Conservation (phyloP, 1,140 invertebrate species). For the Ctenoplectra terminalis region DNA sequence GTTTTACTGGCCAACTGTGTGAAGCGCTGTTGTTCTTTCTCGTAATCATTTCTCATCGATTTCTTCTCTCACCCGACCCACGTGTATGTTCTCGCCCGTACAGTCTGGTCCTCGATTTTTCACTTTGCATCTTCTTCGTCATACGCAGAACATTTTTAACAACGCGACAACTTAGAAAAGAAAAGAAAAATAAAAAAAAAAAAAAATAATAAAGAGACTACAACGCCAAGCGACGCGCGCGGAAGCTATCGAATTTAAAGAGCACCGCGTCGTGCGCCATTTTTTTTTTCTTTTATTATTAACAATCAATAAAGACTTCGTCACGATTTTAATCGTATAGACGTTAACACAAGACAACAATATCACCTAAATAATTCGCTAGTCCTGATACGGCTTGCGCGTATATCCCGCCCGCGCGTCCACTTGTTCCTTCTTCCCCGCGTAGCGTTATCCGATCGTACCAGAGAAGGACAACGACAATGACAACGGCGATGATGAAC, state of each 20-base stretch:
- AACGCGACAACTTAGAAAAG: slow-evolving; percentile 23
- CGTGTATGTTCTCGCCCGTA: slow-evolving; percentile 2
- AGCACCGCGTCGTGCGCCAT: neutral
- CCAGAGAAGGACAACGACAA: neutral
- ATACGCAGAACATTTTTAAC: slow-evolving; percentile 36
- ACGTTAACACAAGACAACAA: slow-evolving; percentile 78
- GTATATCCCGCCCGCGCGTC: neutral
- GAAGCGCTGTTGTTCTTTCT: slow-evolving; percentile 63
- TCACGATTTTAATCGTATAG: slow-evolving; percentile 68
- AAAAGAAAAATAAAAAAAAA: slow-evolving; percentile 33
- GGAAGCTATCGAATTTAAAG: slow-evolving; percentile 46
- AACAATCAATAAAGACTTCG: slow-evolving; percentile 77
- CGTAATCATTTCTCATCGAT: slow-evolving; percentile 29
- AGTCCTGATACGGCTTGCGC: slow-evolving; percentile 23
- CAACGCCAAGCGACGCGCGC: neutral
- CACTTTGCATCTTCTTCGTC: neutral
- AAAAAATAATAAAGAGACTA: slow-evolving; percentile 27
- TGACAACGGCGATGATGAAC: slow-evolving; percentile 7
- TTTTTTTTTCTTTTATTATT: slow-evolving; percentile 45
- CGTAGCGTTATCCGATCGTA: neutral
- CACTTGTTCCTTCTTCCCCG: too few species aligned
- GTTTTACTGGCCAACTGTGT: slow-evolving; percentile 80
- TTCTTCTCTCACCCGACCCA: neutral
- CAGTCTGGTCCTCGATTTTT: slow-evolving; percentile 18
- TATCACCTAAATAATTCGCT: slow-evolving; percentile 76